A percentile compares a stretch with the other conserved stretches of the same genome.
Evolutionary conservation across 2,888 invertebrate genomes (phyloP).

Genomic region (Spisula solida): DNA sequence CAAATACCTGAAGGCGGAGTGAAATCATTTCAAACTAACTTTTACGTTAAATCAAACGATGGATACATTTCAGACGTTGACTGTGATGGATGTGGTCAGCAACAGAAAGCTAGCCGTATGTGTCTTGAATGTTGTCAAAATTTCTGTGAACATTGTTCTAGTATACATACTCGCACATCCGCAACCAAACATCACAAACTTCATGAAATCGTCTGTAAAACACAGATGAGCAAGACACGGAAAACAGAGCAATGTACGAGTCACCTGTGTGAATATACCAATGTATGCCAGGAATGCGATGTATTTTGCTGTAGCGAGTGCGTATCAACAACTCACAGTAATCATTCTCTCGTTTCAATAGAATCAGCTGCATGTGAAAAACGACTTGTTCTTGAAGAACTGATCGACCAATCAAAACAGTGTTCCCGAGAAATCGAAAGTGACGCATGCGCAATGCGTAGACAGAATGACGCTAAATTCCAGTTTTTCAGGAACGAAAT

Average conservation of each 20-base stretch:
- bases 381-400: neutral
- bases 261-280: neutral
- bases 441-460: slow-evolving; percentile 3
- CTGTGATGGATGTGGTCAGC: slow-evolving; percentile 25
- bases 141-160: slow-evolving; percentile 27
- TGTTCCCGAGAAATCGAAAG: slow-evolving; percentile 22
- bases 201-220: neutral
- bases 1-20: slow-evolving; percentile 62
- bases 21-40: slow-evolving; percentile 68
- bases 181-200: slow-evolving; percentile 20
- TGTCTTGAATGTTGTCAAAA: slow-evolving; percentile 33
- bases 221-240: no score
- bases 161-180: slow-evolving; percentile 21
- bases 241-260: neutral
- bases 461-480: slow-evolving; percentile 33
- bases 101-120: neutral
- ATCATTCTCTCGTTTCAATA: neutral
- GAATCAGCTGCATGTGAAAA: neutral
- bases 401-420: slow-evolving; percentile 19
- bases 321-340: neutral
- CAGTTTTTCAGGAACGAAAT: slow-evolving; percentile 30
- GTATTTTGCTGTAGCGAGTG: slow-evolving; percentile 15
- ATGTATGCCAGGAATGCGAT: slow-evolving; percentile 34
- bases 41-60: slow-evolving; percentile 50
- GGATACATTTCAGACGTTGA: neutral